Conservation (phyloP, 1,140 invertebrate genomes). For the Drosophila lowei region DNA sequence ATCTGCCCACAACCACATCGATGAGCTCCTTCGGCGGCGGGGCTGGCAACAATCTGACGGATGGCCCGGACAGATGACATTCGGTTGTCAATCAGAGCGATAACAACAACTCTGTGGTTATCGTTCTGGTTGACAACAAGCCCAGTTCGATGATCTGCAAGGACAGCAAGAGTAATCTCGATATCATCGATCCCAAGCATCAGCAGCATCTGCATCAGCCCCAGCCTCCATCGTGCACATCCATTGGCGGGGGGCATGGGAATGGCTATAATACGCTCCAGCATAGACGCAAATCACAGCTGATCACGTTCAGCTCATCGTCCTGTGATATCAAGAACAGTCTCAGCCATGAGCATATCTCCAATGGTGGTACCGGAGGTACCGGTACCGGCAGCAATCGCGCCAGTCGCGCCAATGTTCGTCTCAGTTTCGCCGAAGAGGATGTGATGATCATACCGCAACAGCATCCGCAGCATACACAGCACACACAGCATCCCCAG, state of each 20-base stretch:
- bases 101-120: constrained; percentile 83
- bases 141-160: constrained; percentile 83
- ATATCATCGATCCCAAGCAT: constrained; percentile 62
- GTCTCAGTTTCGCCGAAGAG: constrained; percentile 75
- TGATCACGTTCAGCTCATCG: constrained; percentile 79
- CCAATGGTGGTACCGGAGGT: constrained; percentile 24
- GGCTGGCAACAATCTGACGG: constrained; percentile 15
- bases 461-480: constrained; percentile 20
- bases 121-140: constrained; percentile 83
- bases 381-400: constrained; percentile 38
- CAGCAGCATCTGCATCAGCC: constrained; percentile 17
- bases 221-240: constrained; percentile 17
- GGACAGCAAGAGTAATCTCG: constrained; percentile 70
- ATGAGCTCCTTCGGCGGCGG: constrained; percentile 67
- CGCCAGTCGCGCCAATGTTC: constrained; percentile 59
- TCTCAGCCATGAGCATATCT: constrained; percentile 77
- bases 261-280: constrained; percentile 74
- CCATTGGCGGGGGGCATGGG: constrained; percentile 9
- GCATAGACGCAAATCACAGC: constrained; percentile 75
- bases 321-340: constrained; percentile 82
- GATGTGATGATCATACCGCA: constrained; percentile 74
- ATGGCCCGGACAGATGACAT: constrained; percentile 81
- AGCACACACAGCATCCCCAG: constrained; percentile 3
- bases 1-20: constrained; percentile 47
- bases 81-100: constrained; percentile 82